These are phyloP conservation scores for Sebastes cheni DNA, from an alignment of 2,797 vertebrate genomes.

Conservation along the genomic window DNA sequence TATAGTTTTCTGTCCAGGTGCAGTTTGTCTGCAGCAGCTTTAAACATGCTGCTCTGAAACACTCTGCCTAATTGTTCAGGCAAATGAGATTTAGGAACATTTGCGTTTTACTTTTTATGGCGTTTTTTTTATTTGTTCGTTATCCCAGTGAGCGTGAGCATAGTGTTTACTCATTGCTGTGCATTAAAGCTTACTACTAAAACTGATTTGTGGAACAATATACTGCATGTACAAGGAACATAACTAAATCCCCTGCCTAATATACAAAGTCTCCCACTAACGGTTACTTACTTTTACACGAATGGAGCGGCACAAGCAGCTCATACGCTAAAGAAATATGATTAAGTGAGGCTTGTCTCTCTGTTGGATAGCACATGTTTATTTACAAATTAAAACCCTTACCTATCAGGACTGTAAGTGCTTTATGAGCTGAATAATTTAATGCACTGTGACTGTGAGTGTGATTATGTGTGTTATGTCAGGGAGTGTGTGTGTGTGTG, in stretches of 20 bases:
- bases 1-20: not conserved
- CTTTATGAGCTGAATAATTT: constrained; percentile 56
- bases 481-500: constrained; percentile 11
- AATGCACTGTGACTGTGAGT: constrained; percentile 41
- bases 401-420: constrained; percentile 47
- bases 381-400: constrained; percentile 60
- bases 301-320: constrained; percentile 16
- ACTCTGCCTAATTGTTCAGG: constrained; percentile 20
- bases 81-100: constrained; percentile 49
- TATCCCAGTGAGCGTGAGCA: constrained; percentile 14
- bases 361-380: constrained; percentile 34
- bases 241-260: constrained; percentile 31
- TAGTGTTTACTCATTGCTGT: constrained; percentile 15
- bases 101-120: constrained; percentile 43
- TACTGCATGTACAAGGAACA: not conserved
- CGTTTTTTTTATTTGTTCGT: constrained; percentile 34
- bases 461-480: constrained; percentile 28
- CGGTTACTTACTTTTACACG: constrained; percentile 21
- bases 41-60: constrained; percentile 26
- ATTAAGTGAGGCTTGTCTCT: constrained; percentile 42
- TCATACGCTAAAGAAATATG: constrained; percentile 31
- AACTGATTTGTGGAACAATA: constrained; percentile 50
- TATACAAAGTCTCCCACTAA: constrained; percentile 31
- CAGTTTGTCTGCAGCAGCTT: constrained; percentile 13
- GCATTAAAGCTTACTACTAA: constrained; percentile 27